These are phyloP conservation scores for Drosophila neonasuta DNA, from an alignment of 2,888 invertebrate species.

Conservation along the genomic window DNA sequence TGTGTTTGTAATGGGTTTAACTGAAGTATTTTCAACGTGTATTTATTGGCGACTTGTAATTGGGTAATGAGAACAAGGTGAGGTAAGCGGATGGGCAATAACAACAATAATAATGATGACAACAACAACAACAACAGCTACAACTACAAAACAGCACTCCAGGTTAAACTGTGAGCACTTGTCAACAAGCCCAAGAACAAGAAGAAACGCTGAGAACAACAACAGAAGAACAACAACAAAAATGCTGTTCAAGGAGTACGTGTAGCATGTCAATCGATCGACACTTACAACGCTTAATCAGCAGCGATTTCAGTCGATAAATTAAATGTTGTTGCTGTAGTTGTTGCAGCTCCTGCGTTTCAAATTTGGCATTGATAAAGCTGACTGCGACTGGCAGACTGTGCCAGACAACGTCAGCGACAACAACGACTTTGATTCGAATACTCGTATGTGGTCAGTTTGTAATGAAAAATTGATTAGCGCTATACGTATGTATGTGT, in stretches of 20 bases:
- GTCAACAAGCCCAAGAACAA: constrained; percentile 45
- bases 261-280: constrained; percentile 30
- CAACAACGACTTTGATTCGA: constrained; percentile 43
- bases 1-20: background rate
- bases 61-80: constrained; percentile 65
- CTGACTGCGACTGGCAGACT: constrained; percentile 32
- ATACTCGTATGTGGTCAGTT: constrained; percentile 46
- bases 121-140: background rate
- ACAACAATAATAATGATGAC: background rate
- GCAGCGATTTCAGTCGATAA: constrained; percentile 48
- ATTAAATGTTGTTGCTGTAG: constrained; percentile 31
- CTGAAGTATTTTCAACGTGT: background rate
- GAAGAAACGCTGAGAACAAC: constrained; percentile 9
- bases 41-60: constrained; percentile 30
- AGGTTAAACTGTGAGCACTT: constrained; percentile 50
- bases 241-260: constrained; percentile 21
- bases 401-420: constrained; percentile 37
- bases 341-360: constrained; percentile 25
- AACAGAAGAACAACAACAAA: background rate
- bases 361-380: constrained; percentile 72
- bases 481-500: constrained; percentile 20
- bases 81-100: constrained; percentile 29
- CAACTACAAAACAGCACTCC: constrained; percentile 43
- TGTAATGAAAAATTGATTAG: constrained; percentile 77
- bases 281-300: constrained; percentile 60